Evolutionary conservation across 2,888 invertebrate species (phyloP).

Genomic region (Therioaphis trifolii): DNA sequence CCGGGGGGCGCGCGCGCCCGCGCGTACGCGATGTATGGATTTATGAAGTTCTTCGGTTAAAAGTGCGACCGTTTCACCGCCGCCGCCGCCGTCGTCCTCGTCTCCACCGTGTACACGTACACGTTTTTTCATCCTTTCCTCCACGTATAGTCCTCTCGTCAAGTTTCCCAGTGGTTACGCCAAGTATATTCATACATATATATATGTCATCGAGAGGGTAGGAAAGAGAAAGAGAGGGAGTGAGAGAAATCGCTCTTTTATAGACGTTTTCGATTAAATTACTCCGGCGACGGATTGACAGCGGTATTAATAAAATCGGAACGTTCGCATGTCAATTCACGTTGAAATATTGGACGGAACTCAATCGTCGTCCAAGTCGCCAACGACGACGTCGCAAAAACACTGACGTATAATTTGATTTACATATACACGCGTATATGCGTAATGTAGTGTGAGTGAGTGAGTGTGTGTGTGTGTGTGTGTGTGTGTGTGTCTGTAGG

Average conservation of each 20-base stretch:
- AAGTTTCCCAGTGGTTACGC: background rate
- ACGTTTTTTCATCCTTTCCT: no score
- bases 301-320: constrained; percentile 53
- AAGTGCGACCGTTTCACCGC: background rate
- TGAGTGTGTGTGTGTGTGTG: background rate
- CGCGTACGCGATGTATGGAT: background rate
- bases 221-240: background rate
- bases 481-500: background rate
- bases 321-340: constrained; percentile 40
- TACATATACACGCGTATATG: no score
- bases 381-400: constrained; percentile 2
- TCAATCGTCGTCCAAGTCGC: background rate
- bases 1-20: background rate
- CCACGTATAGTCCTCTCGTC: no score
- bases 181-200: background rate
- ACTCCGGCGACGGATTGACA: constrained; percentile 53
- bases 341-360: constrained; percentile 51
- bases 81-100: background rate
- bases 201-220: no score
- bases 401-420: constrained; percentile 7
- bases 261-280: constrained; percentile 58
- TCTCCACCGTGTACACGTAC: no score
- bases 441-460: no score
- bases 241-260: background rate
- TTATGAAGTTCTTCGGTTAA: constrained; percentile 29